Evolutionary conservation across 1,140 invertebrate species (phyloP), one percentile per base, ranked within the genome.

Genomic region (Archivesica marissinica): DNA sequence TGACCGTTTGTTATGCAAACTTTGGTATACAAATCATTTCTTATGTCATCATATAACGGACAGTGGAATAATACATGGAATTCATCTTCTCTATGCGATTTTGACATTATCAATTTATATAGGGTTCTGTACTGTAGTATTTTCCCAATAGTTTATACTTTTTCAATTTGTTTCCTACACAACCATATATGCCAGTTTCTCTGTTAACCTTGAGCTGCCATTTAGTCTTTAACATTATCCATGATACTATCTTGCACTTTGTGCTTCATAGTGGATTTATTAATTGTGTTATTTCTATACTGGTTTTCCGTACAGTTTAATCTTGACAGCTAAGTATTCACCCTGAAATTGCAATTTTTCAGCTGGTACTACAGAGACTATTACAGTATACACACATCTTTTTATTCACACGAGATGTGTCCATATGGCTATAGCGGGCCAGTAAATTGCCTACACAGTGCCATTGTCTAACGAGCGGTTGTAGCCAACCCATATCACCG

Each of bases 401-500:
- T 20, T 47, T 47, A 47, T 47, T 47, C 20, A 47, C 20, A 11
- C 44, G 7, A 11, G 44, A 11, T 9, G 44, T 47, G 20, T 47
- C 20, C 7, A 20, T 47, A 47, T 20, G 20, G 7, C 7, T 9
- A 20, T 9, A 20, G 20, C 44, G 44, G 44, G 44, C 44, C 44
- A 7, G 20, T 9, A 47, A 47, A 47, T 47, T 47, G 44, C 7
- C 44, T 47, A 47, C 7, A 11, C 7, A 47, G 7, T 47, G 7
- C 56, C 56, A 59, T 30, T 59, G 56, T 23, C 56, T 9, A 7
- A 30, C 20, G 9, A 11, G 28, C 23, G 56, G 56, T 23, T 7
- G 56, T 11, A 59, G 7, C 56, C 56, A 59, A 11, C 56, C 56
- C 56, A 59, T 59, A 23, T 59, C 28, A 23, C 75, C 75, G 11